Conservation (phyloP, 2,888 invertebrate genomes). For the Drosophila dives region DNA sequence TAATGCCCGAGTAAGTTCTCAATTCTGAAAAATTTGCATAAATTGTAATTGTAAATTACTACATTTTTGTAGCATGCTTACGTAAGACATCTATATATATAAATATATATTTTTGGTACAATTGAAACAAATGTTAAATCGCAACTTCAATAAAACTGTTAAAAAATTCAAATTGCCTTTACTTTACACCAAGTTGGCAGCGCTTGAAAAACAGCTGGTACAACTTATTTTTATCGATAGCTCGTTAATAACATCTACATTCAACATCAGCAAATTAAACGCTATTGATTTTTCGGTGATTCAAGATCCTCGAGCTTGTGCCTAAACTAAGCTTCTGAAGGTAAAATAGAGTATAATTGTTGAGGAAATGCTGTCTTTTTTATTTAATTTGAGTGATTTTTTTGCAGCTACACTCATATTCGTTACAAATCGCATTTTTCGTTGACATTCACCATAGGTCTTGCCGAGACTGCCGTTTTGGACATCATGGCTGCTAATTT, state of each 20-base stretch:
- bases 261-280: conserved; percentile 25
- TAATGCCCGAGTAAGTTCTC: conserved; percentile 76
- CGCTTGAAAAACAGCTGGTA: conserved; percentile 10
- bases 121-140: conserved; percentile 37
- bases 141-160: conserved; percentile 44
- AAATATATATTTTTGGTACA: conserved; percentile 45
- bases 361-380: neutral
- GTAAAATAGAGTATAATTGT: conserved; percentile 12
- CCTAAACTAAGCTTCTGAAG: conserved; percentile 39
- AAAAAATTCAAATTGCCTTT: conserved; percentile 13
- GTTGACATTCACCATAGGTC: conserved; percentile 82
- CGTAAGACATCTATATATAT: conserved; percentile 35
- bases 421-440: conserved; percentile 21
- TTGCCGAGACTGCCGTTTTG: conserved; percentile 93
- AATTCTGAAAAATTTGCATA: neutral
- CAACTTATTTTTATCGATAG: conserved; percentile 33
- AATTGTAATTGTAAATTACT: conserved; percentile 5
- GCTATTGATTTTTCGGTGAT: conserved; percentile 55
- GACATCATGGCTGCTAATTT: conserved; percentile 97
- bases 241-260: neutral
- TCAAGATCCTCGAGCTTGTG: conserved; percentile 27
- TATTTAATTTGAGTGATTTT: neutral
- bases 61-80: conserved; percentile 63
- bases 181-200: conserved; percentile 32
- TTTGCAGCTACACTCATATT: conserved; percentile 39